A percentile compares a stretch with the other conserved stretches of the same genome.
Conservation (phyloP, 2,888 invertebrate genomes). For the Julus scandinavius region DNA sequence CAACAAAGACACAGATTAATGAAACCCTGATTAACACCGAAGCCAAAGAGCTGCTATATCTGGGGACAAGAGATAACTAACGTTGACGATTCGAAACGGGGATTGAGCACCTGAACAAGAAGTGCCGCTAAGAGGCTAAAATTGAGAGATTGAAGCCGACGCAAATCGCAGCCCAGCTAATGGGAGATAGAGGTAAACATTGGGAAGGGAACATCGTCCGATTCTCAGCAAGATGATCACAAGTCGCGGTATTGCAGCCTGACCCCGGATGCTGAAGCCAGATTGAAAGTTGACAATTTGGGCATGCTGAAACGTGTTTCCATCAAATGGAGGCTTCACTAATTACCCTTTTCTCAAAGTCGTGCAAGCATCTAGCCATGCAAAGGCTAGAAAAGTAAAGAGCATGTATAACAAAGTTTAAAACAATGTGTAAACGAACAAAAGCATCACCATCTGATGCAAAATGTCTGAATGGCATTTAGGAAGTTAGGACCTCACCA, state of each 20-base stretch:
- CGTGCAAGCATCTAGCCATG: too few species aligned
- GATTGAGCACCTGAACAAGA: slow-evolving; percentile 28
- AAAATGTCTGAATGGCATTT: too few species aligned
- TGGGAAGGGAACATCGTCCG: background rate
- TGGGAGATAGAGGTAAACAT: slow-evolving; percentile 8
- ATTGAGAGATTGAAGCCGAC: slow-evolving; percentile 1
- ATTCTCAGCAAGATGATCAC: background rate
- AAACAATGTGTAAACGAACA: too few species aligned
- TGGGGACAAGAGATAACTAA: background rate
- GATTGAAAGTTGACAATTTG: background rate
- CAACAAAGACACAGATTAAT: background rate
- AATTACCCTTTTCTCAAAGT: too few species aligned
- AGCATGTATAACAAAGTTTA: too few species aligned
- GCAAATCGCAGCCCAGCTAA: background rate
- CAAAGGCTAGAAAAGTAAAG: too few species aligned
- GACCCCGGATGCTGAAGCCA: background rate
- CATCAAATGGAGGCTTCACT: too few species aligned
- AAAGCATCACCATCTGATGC: too few species aligned
- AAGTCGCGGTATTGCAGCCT: background rate
- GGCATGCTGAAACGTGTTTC: too few species aligned
- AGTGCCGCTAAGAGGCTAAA: background rate
- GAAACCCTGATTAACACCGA: slow-evolving; percentile 34
- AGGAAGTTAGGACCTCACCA: too few species aligned
- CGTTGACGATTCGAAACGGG: background rate
- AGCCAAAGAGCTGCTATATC: slow-evolving; percentile 16